phyloP scores from a whole-genome alignment of 2,113 vertebrate species.

The Chauna torquata region DNA sequence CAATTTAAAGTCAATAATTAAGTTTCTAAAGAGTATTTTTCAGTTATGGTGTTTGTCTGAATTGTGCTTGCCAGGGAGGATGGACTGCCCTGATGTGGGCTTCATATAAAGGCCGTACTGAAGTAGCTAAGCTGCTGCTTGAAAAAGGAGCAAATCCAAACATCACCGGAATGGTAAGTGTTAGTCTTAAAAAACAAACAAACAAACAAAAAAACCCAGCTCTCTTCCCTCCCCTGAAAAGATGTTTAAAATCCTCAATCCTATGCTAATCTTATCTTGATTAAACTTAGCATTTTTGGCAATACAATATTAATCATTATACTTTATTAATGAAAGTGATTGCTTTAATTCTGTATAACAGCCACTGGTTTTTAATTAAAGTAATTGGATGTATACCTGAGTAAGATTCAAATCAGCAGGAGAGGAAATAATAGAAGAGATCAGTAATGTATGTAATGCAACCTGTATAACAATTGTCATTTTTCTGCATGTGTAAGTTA shows the following conservation, averaged over 20 bases:
- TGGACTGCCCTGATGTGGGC: slow-evolving; percentile 99
- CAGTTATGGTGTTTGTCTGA: neutral
- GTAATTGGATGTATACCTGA: neutral
- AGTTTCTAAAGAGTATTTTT: neutral
- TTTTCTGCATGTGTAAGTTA: neutral
- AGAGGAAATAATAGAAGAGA: neutral
- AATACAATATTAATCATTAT: neutral
- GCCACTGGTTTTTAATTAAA: neutral
- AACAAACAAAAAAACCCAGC: neutral
- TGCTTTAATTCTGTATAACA: neutral
- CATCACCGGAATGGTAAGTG: slow-evolving; percentile 93
- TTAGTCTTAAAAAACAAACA: neutral
- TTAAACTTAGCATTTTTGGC: neutral
- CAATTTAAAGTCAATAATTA: neutral
- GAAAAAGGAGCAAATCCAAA: slow-evolving; percentile 92
- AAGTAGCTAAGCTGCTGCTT: slow-evolving; percentile 88
- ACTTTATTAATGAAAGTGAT: neutral
- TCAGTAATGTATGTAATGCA: neutral
- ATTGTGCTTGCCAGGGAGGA: slow-evolving; percentile 82
- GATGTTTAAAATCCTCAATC: neutral
- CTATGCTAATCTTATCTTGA: neutral
- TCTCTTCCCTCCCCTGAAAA: neutral
- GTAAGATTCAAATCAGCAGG: neutral
- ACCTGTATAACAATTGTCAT: neutral
- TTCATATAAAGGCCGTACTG: slow-evolving; percentile 90